Conservation (phyloP, 2,113 vertebrate genomes). For the Melanocharis versteri region DNA sequence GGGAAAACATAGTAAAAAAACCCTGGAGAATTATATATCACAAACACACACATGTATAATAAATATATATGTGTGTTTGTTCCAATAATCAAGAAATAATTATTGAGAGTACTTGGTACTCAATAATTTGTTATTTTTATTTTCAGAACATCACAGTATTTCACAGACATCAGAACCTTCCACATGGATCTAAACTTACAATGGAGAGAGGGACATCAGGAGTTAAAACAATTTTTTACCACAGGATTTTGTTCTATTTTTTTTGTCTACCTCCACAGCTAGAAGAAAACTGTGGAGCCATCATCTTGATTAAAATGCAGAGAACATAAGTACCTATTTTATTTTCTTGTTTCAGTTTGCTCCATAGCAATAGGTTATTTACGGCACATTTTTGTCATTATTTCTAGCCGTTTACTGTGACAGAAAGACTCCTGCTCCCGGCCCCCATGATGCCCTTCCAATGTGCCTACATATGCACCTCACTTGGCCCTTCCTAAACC, state of each 20-base stretch:
- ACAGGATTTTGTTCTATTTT: not conserved
- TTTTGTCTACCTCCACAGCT: not conserved
- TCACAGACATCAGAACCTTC: not conserved
- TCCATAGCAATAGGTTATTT: not conserved
- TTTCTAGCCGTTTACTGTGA: not conserved
- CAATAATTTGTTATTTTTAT: not conserved
- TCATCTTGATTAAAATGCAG: conserved; percentile 5
- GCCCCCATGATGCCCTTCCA: not conserved
- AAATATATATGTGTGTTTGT: not conserved
- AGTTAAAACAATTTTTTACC: not conserved
- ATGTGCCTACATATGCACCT: not conserved
- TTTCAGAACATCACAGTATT: not conserved
- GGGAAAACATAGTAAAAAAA: not conserved
- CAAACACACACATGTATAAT: rapidly evolving
- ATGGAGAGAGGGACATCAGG: not conserved
- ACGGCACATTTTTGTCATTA: not conserved
- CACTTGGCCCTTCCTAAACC: not conserved
- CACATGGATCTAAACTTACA: not conserved
- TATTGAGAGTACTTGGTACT: not conserved
- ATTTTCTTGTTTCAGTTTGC: conserved; percentile 7
- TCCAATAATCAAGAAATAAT: not conserved
- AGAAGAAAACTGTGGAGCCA: not conserved
- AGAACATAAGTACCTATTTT: not conserved
- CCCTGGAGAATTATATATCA: not conserved
- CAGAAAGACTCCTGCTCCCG: not conserved